Evolutionary conservation across 2,113 vertebrate species (phyloP), one percentile per base, ranked within the genome.

Genomic region (Microcebus ravelobensis): DNA sequence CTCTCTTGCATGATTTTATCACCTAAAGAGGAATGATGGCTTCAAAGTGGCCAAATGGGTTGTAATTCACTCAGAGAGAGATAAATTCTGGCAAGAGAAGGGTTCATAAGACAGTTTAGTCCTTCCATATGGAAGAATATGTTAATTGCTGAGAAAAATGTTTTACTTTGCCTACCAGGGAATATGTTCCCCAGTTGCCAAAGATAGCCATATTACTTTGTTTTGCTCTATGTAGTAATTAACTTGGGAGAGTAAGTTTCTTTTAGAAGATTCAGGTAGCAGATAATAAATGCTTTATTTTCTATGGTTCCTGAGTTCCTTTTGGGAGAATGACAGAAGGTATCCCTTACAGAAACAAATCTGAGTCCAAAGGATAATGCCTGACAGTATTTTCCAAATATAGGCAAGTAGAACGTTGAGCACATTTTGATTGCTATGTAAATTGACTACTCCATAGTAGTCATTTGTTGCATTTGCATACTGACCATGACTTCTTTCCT

Each of bases 211-310:
- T 81, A 21, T 90, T 77, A 82, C 31, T 96, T 91, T 52, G 27
- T 85, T 42, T 89, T 45, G 29, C 13, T 94, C 29, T n/a, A 6
- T 86, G 25, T 94, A 27, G 18, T 88, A 88, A 79, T 91, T 93
- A 94, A 79, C 77, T 93, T 87, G 27, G n/a, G 34, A 80, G 25
- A 50, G 86, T 25, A 88, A 50, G 34, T 57, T 71, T 67, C 59
- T 85, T 84, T 90, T 34, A 50, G 55, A 82, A 71, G 89, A n/a
- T 90, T 90, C 31, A 76, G 39, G 36, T 57, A 71, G 77, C 34
- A 80, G 39, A 94, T 70, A 91, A 87, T 92, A 96, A 96, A 48
- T 85, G 52, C 83, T 93, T 93, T 94, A 84, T 93, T 93, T 95
- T 96, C 68, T 74, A 25, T 94, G 48, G 39, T 93, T 93, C 34